Evolutionary conservation across 2,113 vertebrate species (phyloP), one percentile per base, ranked within the genome.

Genomic region (Bambusicola thoracicus): DNA sequence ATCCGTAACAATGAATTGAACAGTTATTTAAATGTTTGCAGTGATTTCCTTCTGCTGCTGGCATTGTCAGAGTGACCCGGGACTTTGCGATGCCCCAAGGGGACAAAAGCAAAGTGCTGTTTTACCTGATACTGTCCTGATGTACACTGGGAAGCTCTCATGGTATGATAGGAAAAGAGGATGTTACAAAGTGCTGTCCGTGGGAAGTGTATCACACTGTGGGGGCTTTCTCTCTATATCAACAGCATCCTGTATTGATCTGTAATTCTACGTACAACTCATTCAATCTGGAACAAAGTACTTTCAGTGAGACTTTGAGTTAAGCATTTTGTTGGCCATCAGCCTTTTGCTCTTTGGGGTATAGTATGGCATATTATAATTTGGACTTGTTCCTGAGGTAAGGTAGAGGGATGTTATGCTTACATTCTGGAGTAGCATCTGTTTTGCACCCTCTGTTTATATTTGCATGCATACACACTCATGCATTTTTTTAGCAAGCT

Each of bases 41-140:
- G 93, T 94, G 70, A 87, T 92, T 95, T 94, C 70, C 75, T 87
- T 73, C 85, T 92, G 85, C 93, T 92, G 91, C 87, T 92, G 94
- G 80, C 87, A 77, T 66, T 89, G 75, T 91, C 75, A 94, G 66
- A 89, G 48, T 91, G 84, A 84, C 43, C 69, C 81, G 92, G 93
- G 70, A 61, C 93, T 96, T 95, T 91, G 74, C 24, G 4, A 61
- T 92, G 84, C 74, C 89, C 84, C 72, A 73, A 20, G 85, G 82
- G 75, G 92, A 89, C 62, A 87, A 92, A 77, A 85, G 85, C 85
- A 87, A 87, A 92, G 90, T 96, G 78, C 90, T 95, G 67, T 85
- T 91, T 92, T 92, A 74, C 79, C 91, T 93, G 82, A 7, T 58
- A 75, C 53, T 95, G 76, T 90, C 82, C 68, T 74, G 49, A 74